Evolutionary conservation across 1,140 invertebrate species (phyloP), one percentile per base, ranked within the genome.

Genomic region (Meloidogyne exigua): DNA sequence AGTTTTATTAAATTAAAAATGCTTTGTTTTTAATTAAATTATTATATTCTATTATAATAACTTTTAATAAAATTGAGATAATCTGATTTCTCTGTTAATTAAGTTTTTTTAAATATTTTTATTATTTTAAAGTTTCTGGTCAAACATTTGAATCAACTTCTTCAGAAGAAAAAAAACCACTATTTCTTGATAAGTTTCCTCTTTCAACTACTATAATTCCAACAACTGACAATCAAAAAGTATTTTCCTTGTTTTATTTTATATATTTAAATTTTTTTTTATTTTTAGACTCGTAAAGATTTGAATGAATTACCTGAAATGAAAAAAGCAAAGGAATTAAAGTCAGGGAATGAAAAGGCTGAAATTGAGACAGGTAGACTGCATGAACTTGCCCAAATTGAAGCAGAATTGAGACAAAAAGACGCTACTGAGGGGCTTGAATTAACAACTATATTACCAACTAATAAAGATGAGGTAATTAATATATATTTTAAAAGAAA

Each of bases 311-410:
- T 57, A 57, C 49, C 49, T 9, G 49, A 57, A 57, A 57, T 57
- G 49, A 57, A 57, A 57, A 57, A 57, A 57, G 49, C 49, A n/a
- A 57, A 57, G n/a, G 49, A 57, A 57, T 57, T 57, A 57, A 57
- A 57, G 10, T 18, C 2, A 0, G 49, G 21, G 21, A 57, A 57
- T 57, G 49, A 21, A 57, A 57, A 57, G 18, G 49, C 18, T n/a
- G 49, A 57, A n/a, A 4, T 57, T 57, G 49, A 57, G 5, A 1
- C 42, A 18, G 18, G 42, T 18, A 57, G 49, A 57, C 18, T 57
- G 49, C 49, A n/a, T 57, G 49, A 57, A 57, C 49, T 57, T 57
- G 49, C 49, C 2, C n/a, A n/a, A 57, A n/a, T 57, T 57, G 49
- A 57, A 57, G 49, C 3, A n/a, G 49, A 57, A 57, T 57, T 57